Evolutionary conservation across 2,797 vertebrate genomes (phyloP), one percentile per base, ranked within the genome.

Genomic region (Toxotes lorentzi): DNA sequence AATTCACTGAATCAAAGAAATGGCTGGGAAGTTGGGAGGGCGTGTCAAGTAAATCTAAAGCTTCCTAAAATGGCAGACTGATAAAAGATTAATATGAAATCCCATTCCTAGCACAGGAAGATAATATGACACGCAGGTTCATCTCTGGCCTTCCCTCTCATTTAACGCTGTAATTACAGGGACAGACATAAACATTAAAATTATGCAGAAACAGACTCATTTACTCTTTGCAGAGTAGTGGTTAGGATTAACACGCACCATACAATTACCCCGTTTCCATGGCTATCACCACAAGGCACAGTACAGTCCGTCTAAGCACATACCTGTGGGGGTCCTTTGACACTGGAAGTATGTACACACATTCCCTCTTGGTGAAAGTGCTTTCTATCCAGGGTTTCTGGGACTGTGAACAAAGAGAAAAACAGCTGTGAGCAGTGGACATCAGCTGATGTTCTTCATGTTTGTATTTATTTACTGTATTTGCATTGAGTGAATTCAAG

Each of bases 341-440:
- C 94, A 96, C 98, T 92, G 98, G 98, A 95, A 99, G 97, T 94
- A 99, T 98, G 91, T 99, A 98, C 76, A 98, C 96, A 95, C 98
- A 99, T 97, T 99, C 98, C 95, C 98, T 97, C 96, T 97, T 99
- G 90, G 96, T 98, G 96, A 99, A 99, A 96, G 97, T 98, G 93
- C 95, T 98, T 97, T 99, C 98, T 97, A 99, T 99, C 98, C 98
- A 99, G 96, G 98, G 96, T 98, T 98, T 99, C 97, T 99, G 98
- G 97, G 98, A 99, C 98, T 99, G 94, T 66, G 90, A 41, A 88
- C 30, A 95, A 92, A 92, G 24, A 93, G 70, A 86, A 43, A 85
- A 78, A 78, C n/a, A 68, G 60, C 32, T 62, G 56, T 83, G 38
- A 91, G 61, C 58, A 30, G 3, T 0, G 17, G 38, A 45, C 7